Evolutionary conservation across 2,797 vertebrate genomes (phyloP).

Genomic region (Neosilurus hyrtlii): DNA sequence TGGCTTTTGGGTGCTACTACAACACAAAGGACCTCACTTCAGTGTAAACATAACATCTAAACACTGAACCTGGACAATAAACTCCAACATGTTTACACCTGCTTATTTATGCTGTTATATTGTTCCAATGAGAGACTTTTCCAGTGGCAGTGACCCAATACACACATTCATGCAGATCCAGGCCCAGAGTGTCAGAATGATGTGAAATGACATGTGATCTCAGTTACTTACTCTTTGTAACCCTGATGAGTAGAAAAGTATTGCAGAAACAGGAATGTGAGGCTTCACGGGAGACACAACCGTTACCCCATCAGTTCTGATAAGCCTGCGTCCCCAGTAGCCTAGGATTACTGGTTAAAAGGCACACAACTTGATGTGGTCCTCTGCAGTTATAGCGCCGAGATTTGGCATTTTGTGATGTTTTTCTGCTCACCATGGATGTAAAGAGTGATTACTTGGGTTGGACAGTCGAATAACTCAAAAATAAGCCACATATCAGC

Average conservation of each 20-base stretch:
- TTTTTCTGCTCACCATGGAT: too few species aligned
- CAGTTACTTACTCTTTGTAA: not conserved
- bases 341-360: too few species aligned
- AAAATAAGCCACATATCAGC: too few species aligned
- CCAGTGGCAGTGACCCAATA: not conserved
- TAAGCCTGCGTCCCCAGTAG: too few species aligned
- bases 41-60: not conserved
- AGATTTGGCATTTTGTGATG: too few species aligned
- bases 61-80: too few species aligned
- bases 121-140: not conserved
- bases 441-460: too few species aligned
- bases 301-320: too few species aligned
- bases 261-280: not conserved
- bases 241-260: not conserved
- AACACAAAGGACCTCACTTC: conserved; percentile 19
- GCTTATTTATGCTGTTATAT: not conserved
- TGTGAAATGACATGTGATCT: not conserved
- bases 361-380: too few species aligned
- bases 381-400: too few species aligned
- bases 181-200: not conserved
- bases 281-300: not conserved
- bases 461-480: too few species aligned
- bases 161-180: not conserved
- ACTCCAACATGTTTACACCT: too few species aligned
- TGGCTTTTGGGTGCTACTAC: not conserved